phyloP scores from a whole-genome alignment of 2,113 vertebrate genomes.

The Nerophis lumbriciformis region DNA sequence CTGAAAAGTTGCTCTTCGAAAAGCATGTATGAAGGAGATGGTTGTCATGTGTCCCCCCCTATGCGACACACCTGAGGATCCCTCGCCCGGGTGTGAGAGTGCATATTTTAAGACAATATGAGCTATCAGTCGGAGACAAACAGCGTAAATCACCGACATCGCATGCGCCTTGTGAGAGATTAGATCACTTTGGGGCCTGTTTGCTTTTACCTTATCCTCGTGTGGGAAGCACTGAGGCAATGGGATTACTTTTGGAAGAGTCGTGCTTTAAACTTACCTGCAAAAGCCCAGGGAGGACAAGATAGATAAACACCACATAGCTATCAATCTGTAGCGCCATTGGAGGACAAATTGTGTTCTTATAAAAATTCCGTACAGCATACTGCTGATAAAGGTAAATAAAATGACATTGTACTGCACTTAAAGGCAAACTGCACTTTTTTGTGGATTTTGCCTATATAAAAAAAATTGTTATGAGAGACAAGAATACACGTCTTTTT shows the following conservation, averaged over 20 bases:
- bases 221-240: neutral
- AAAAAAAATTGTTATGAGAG: too few relatives aligned
- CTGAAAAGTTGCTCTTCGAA: slow-evolving; percentile 3
- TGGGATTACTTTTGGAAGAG: neutral
- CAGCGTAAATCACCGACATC: slow-evolving; percentile 22
- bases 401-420: too few relatives aligned
- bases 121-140: slow-evolving; percentile 21
- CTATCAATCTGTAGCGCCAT: too few relatives aligned
- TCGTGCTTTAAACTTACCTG: neutral
- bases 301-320: slow-evolving; percentile 1
- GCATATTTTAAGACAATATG: slow-evolving; percentile 23
- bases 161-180: slow-evolving; percentile 1
- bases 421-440: too few relatives aligned
- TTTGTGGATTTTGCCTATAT: too few relatives aligned
- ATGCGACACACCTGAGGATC: slow-evolving; percentile 16
- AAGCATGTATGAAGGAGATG: slow-evolving; percentile 5
- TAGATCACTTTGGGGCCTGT: neutral
- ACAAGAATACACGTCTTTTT: too few relatives aligned
- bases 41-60: slow-evolving; percentile 14
- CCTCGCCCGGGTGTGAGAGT: slow-evolving; percentile 11
- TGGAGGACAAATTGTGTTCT: too few relatives aligned
- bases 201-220: neutral
- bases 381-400: too few relatives aligned
- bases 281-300: slow-evolving; percentile 7
- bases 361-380: too few relatives aligned